phyloP scores from a whole-genome alignment of 2,113 vertebrate genomes.

The Phylloscopus trochilus region DNA sequence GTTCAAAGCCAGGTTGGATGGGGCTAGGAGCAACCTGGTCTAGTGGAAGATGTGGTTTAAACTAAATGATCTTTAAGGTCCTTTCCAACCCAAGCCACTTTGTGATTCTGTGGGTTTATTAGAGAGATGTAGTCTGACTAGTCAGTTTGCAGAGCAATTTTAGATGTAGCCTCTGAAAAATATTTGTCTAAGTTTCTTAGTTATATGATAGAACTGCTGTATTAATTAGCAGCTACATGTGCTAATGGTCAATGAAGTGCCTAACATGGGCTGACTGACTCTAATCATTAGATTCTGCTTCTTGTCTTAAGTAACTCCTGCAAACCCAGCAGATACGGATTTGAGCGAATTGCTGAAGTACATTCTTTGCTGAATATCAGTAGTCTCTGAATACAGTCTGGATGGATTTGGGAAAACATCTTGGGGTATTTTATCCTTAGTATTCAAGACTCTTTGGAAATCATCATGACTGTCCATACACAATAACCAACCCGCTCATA shows the following conservation, averaged over 20 bases:
- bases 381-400: not conserved
- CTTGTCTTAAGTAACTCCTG: not conserved
- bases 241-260: not conserved
- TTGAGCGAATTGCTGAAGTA: not conserved
- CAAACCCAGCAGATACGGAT: not conserved
- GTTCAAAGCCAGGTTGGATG: not conserved
- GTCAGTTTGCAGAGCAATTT: not conserved
- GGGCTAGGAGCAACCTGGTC: not conserved
- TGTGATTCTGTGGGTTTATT: not conserved
- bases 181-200: not conserved
- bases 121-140: not conserved
- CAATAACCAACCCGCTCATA: fast-evolving
- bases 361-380: not conserved
- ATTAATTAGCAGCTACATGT: not conserved
- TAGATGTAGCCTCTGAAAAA: not conserved
- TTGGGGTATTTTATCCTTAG: not conserved
- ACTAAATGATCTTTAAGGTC: not conserved
- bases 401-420: not conserved
- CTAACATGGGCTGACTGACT: not conserved
- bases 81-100: not conserved
- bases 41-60: not conserved
- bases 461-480: not conserved
- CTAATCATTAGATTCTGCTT: not conserved
- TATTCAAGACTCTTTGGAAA: not conserved
- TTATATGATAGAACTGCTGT: not conserved